phyloP scores from a whole-genome alignment of 2,113 vertebrate species.

The Xyliphius kryptos region DNA sequence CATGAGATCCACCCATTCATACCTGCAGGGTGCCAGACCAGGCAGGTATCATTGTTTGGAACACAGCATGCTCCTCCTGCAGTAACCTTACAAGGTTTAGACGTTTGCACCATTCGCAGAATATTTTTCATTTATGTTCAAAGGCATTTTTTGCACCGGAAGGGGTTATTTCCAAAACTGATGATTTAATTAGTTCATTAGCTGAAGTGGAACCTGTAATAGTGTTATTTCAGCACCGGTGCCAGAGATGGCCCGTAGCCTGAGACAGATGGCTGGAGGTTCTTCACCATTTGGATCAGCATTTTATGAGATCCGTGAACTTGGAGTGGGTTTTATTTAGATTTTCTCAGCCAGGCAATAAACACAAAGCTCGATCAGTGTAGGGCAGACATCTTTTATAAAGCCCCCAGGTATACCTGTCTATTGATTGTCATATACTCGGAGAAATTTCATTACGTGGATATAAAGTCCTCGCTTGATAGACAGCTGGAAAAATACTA shows the following conservation, averaged over 20 bases:
- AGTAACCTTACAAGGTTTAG: no score
- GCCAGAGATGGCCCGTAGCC: slow-evolving; percentile 8
- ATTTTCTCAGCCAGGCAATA: slow-evolving; percentile 30
- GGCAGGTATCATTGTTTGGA: no score
- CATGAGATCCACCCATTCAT: no score
- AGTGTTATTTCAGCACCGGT: slow-evolving; percentile 8
- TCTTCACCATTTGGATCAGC: slow-evolving; percentile 18
- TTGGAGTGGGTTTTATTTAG: slow-evolving; percentile 17
- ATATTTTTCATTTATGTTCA: no score
- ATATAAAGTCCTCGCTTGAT: neutral
- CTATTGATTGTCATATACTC: slow-evolving; percentile 6
- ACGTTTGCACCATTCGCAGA: no score
- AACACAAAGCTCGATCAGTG: slow-evolving; percentile 24
- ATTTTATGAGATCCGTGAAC: slow-evolving; percentile 33
- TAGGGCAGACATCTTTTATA: neutral
- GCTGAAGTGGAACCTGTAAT: slow-evolving; percentile 19
- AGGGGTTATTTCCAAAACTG: neutral
- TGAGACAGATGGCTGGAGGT: slow-evolving; percentile 21
- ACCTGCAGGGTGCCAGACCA: no score
- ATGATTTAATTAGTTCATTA: neutral
- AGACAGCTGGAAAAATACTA: neutral
- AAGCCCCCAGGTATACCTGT: neutral
- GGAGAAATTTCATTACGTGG: neutral
- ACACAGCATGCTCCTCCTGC: no score
- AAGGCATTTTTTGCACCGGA: no score